Conservation (phyloP, 2,113 vertebrate genomes). For the Tragulus kanchil region DNA sequence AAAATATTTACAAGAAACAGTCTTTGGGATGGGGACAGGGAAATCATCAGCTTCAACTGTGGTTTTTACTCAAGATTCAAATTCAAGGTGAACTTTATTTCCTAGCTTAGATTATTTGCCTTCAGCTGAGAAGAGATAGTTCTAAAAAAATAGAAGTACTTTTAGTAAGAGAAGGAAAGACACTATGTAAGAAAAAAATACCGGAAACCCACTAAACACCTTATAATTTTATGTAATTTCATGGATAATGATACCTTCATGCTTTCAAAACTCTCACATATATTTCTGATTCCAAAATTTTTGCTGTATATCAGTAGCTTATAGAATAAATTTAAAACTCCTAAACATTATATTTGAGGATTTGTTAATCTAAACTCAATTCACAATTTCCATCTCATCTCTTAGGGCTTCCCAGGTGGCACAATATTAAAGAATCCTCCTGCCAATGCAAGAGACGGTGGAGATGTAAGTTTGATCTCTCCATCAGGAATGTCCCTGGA, state of each 20-base stretch:
- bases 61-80: not conserved
- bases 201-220: not conserved
- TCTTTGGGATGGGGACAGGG: not conserved
- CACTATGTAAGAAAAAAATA: not conserved
- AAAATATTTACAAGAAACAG: not conserved
- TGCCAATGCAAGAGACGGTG: not conserved
- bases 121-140: not conserved
- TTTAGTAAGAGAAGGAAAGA: not conserved
- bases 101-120: not conserved
- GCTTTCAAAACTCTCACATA: not conserved
- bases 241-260: not conserved
- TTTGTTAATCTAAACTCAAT: not conserved
- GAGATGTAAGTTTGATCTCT: not conserved
- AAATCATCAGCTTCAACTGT: not conserved
- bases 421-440: not conserved
- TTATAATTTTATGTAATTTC: not conserved
- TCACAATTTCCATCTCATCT: not conserved
- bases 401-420: not conserved
- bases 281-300: not conserved
- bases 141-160: not conserved
- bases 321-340: not conserved
- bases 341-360: not conserved
- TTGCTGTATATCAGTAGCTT: not conserved
- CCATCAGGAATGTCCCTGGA: not conserved
- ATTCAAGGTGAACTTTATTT: not conserved